Evolutionary conservation across 2,113 vertebrate species (phyloP), one percentile per base, ranked within the genome.

Genomic region (Clarias batrachus): DNA sequence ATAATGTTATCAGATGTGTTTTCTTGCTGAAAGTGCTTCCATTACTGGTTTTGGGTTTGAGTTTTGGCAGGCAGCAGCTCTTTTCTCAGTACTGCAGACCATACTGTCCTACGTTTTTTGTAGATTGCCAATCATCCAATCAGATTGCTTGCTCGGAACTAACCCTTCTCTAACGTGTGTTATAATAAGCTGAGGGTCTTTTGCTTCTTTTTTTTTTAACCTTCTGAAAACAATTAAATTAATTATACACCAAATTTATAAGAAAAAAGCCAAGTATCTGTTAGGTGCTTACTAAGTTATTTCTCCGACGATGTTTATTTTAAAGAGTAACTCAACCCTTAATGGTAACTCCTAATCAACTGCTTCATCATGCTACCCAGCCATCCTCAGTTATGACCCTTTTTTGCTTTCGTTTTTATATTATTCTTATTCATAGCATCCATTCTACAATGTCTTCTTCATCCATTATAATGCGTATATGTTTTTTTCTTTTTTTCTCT

Each of bases 261-360:
- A n/a, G n/a, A n/a, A n/a, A n/a, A n/a, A n/a, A n/a, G n/a, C 74
- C 10, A n/a, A 54, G 73, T 25, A 23, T 41, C 41, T 77, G 48
- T 93, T 91, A 91, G 30, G 88, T 87, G 83, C 87, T 73, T 78
- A 70, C 33, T 33, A 2, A 1, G 33, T 33, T 57, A 84, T 88
- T 91, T 89, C 60, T 83, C 65, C 66, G 52, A 52, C 87, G 87
- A 90, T 87, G 91, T 85, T 81, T 77, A 33, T 91, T 90, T 89
- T 76, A 87, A 89, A 90, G 89, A 85, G 88, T 82, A 27, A 86
- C 56, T 79, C 81, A 92, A 93, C 87, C 85, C 88, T 91, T 90
- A 87, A 90, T 88, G 91, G 89, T 91, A 85, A 76, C n/a, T 65
- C 83, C 82, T 81, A 92, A 93, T 90, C 86, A 57, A 57, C 88